Base-by-base conservation (phyloP, 2,797 vertebrate species). In the Enteromius anoplus region DNA sequence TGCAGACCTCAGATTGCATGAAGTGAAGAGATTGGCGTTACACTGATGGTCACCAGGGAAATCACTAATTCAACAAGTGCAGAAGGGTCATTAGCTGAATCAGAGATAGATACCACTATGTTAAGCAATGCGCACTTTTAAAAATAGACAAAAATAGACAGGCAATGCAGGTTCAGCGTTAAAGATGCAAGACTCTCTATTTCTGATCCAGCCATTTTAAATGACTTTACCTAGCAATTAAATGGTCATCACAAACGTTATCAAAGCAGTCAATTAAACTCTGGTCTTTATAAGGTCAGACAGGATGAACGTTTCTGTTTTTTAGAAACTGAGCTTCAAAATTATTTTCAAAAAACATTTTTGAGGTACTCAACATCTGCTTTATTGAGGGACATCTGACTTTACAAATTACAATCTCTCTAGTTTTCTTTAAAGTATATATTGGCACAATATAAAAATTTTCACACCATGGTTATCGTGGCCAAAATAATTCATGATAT, bases 21-120 rank as follows among this genome's bases (percentile, higher is more conserved):
- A 69, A n/a, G 23, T 76, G 10, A 15, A 58, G 64, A 49, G 62
- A 58, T 55, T 83, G 82, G 79, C 11, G 49, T 86, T 91, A 90
- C 90, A 85, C 85, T 82, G 85, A 58, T 69, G 87, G 77, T 80
- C 88, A 72, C 89, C 73, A 84, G 89, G 90, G 91, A 92, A 93
- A 91, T 90, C 69, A 80, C 29, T 72, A 76, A 85, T 75, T 14
- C 64, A 80, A 72, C 51, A 82, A 86, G 84, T 29, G 32, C 65
- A 85, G 51, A 70, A 34, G n/a, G 49, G 75, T 82, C 26, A 21
- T 64, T 75, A 21, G 5, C 45, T 32, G 55, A 49, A 68, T 53
- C 11, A 21, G 42, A 34, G 26, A n/a, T 40, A 40, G 4, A 15
- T 40, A 12, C 5, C n/a, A 53, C 64, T 29, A 42, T 37, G 29